Conservation (phyloP, 2,888 invertebrate genomes). For the Poecilus cupreus region DNA sequence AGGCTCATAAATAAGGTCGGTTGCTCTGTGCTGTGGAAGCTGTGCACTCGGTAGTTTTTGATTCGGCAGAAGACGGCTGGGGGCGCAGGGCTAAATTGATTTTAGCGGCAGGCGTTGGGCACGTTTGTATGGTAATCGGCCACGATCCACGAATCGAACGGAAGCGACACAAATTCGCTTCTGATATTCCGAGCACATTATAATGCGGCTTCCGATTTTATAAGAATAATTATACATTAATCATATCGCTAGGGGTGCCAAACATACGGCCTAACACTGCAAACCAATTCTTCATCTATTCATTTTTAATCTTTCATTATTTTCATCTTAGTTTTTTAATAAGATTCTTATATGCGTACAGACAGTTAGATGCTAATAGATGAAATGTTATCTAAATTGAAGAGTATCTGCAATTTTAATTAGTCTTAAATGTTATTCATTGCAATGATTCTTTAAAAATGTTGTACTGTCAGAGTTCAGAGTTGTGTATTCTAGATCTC, state of each 20-base stretch:
- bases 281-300: not conserved
- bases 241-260: not conserved
- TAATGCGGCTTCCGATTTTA: not conserved
- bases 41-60: slow-evolving; percentile 40
- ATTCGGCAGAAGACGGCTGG: slow-evolving; percentile 44
- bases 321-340: too few relatives aligned
- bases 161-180: not conserved
- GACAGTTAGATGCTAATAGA: too few relatives aligned
- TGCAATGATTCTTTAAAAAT: too few relatives aligned
- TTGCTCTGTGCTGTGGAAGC: not conserved
- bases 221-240: slow-evolving; percentile 23
- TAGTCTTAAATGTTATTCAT: too few relatives aligned
- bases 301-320: not conserved
- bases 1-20: slow-evolving; percentile 55
- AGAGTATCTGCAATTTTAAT: too few relatives aligned
- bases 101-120: slow-evolving; percentile 18
- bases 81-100: slow-evolving; percentile 40
- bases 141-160: not conserved
- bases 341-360: too few relatives aligned
- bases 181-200: not conserved
- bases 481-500: too few relatives aligned
- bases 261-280: too few relatives aligned
- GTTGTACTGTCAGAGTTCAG: too few relatives aligned
- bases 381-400: too few relatives aligned
- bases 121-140: slow-evolving; percentile 45